phyloP scores from a whole-genome alignment of 2,113 vertebrate species.

The Amphiprion ocellaris region DNA sequence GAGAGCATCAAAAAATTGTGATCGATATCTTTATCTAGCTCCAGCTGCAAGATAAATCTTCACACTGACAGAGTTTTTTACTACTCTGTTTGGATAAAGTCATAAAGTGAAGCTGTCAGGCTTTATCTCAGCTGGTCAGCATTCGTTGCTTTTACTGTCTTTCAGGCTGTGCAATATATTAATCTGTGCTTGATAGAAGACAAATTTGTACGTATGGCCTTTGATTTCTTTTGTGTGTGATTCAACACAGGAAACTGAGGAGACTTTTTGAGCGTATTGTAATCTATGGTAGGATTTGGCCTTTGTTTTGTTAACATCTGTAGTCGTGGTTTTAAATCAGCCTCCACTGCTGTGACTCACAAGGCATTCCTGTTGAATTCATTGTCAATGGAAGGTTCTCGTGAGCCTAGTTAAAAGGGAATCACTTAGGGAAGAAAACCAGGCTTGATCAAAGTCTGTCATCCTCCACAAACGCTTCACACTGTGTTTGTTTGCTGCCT shows the following conservation, averaged over 20 bases:
- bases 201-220: background rate
- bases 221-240: constrained; percentile 10
- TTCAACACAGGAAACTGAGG: background rate
- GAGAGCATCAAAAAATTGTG: background rate
- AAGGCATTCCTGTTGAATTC: constrained; percentile 33
- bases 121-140: constrained; percentile 25
- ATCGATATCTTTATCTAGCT: background rate
- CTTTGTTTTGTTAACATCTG: constrained; percentile 66
- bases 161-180: background rate
- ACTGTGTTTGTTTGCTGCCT: constrained; percentile 40
- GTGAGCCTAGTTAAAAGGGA: constrained; percentile 64
- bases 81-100: constrained; percentile 16
- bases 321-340: constrained; percentile 40
- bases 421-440: constrained; percentile 44
- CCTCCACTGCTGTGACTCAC: constrained; percentile 37
- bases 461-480: constrained; percentile 28
- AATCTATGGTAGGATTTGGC: constrained; percentile 35
- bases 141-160: constrained; percentile 8
- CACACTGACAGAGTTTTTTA: constrained; percentile 22
- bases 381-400: constrained; percentile 24
- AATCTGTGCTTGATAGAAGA: constrained; percentile 16
- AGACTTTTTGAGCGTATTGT: constrained; percentile 25
- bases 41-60: background rate
- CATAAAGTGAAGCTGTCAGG: background rate
- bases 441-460: constrained; percentile 61